These are phyloP conservation scores for Yponomeuta plumbellus DNA, from an alignment of 2,888 invertebrate genomes.

Conservation along the genomic window DNA sequence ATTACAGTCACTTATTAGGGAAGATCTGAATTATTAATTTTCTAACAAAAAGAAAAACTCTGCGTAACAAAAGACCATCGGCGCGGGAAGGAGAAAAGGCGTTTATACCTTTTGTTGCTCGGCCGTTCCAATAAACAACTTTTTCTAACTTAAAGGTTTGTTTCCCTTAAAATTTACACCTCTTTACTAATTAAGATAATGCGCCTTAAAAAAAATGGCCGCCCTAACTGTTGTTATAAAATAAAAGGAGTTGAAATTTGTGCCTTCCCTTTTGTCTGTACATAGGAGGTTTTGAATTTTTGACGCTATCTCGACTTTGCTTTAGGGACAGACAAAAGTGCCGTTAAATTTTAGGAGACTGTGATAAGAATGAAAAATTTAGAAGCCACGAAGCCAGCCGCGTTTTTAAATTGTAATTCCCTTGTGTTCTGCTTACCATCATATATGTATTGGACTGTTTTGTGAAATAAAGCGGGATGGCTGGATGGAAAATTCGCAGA, in stretches of 20 bases:
- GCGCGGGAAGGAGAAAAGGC: neutral
- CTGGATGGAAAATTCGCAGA: no score
- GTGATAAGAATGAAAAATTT: neutral
- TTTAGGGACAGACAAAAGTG: neutral
- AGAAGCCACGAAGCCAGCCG: neutral
- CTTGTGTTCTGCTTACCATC: neutral
- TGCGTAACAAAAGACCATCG: constrained; percentile 8
- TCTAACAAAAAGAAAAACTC: neutral
- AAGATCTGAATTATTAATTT: neutral
- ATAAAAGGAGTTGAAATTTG: constrained; percentile 39
- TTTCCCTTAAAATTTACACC: constrained; percentile 36
- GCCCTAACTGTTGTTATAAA: constrained; percentile 33
- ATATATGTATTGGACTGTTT: no score
- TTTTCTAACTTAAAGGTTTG: constrained; percentile 7
- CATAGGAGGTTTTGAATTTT: constrained; percentile 19
- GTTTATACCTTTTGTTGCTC: neutral
- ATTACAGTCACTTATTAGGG: neutral
- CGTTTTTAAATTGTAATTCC: neutral
- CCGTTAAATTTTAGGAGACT: neutral
- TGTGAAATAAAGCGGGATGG: no score
- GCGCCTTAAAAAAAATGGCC: constrained; percentile 36
- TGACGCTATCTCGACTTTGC: constrained; percentile 7
- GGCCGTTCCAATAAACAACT: constrained; percentile 4
- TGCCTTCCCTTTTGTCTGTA: constrained; percentile 22
- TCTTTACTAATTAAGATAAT: constrained; percentile 50